Evolutionary conservation across 2,113 vertebrate genomes (phyloP).

Genomic region (Mormoops blainvillei): DNA sequence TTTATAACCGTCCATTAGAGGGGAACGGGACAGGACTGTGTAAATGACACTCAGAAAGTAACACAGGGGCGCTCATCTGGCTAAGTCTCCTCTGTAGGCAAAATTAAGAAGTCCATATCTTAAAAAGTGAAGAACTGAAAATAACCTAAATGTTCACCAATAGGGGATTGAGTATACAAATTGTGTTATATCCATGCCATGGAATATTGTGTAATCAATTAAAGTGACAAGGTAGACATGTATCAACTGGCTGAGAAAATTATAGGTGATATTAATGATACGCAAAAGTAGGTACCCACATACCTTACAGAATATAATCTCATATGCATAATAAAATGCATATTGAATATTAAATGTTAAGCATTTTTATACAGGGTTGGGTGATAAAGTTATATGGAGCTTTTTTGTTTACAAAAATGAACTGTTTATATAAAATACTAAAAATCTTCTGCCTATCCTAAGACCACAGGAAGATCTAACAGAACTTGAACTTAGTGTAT

Average conservation of each 20-base stretch:
- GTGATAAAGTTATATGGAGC: neutral
- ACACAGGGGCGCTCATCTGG: neutral
- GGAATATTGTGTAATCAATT: neutral
- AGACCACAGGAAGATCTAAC: neutral
- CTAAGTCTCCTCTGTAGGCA: neutral
- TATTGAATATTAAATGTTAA: neutral
- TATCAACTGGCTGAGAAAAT: neutral
- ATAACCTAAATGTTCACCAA: neutral
- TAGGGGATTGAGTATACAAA: neutral
- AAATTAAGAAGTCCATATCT: neutral
- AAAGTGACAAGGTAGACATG: neutral
- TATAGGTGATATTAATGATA: neutral
- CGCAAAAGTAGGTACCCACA: neutral
- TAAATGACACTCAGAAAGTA: slow-evolving; percentile 11
- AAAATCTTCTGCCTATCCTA: neutral
- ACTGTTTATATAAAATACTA: neutral
- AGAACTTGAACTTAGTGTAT: neutral
- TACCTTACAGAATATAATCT: neutral
- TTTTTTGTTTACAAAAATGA: neutral
- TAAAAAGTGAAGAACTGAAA: neutral
- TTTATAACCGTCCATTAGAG: slow-evolving; percentile 60
- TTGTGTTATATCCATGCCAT: neutral
- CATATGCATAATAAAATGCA: neutral
- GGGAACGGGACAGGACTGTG: neutral
- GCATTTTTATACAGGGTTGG: neutral